Conservation (phyloP, 2,113 vertebrate species). For the Mesembrinibis cayennensis region DNA sequence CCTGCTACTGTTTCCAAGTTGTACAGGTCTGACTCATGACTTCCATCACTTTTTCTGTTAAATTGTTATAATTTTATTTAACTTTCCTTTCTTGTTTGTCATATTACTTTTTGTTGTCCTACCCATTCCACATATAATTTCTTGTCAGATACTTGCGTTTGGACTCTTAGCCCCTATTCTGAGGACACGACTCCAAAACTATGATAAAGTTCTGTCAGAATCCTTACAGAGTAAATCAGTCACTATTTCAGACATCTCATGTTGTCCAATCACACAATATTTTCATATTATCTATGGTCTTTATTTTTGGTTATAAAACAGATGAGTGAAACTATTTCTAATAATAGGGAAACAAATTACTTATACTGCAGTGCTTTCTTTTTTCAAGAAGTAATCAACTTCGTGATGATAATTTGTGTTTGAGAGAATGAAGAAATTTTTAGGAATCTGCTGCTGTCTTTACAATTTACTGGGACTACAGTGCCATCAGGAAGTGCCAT, state of each 20-base stretch:
- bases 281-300: background rate
- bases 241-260: background rate
- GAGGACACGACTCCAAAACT: background rate
- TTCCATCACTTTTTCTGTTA: background rate
- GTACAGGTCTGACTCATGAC: background rate
- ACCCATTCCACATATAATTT: background rate
- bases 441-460: background rate
- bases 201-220: background rate
- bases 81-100: background rate
- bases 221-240: background rate
- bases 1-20: background rate
- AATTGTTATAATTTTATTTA: background rate
- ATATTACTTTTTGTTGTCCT: background rate
- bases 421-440: background rate
- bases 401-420: background rate
- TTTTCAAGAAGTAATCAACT: background rate
- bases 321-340: background rate
- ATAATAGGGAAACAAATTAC: background rate
- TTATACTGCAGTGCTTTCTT: background rate
- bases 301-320: background rate
- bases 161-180: background rate
- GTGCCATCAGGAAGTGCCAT: background rate
- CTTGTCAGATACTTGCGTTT: background rate
- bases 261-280: background rate
- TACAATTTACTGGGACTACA: background rate